These are phyloP conservation scores for Synergus umbraculus DNA, from an alignment of 2,888 invertebrate genomes.

Conservation along the genomic window DNA sequence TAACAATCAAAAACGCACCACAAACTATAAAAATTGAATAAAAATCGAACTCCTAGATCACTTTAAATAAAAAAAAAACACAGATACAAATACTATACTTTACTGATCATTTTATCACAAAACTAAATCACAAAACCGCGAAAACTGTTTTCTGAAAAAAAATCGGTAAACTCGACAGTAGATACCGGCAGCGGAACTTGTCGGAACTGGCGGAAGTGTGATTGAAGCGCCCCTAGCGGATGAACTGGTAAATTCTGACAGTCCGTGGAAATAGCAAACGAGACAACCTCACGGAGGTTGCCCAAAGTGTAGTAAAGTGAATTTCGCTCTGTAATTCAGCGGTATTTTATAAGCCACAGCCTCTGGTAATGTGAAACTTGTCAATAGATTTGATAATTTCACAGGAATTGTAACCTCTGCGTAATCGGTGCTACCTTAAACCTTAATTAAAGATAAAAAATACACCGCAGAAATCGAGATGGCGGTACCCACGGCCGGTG, in stretches of 20 bases:
- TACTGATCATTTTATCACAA: background rate
- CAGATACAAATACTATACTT: background rate
- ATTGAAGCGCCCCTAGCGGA: background rate
- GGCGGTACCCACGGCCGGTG: conserved; percentile 95
- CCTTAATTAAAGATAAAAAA: conserved; percentile 58
- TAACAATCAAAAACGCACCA: background rate
- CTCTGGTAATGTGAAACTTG: conserved; percentile 58
- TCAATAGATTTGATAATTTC: conserved; percentile 50
- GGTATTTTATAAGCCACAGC: conserved; percentile 51
- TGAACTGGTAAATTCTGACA: conserved; percentile 37
- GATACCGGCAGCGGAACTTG: background rate
- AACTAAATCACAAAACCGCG: background rate
- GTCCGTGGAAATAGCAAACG: conserved; percentile 63
- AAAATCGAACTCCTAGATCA: no score
- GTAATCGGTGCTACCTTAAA: conserved; percentile 51
- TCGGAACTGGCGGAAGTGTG: background rate
- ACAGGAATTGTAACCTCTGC: conserved; percentile 43
- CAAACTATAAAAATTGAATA: background rate
- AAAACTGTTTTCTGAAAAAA: background rate
- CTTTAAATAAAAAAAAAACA: no score
- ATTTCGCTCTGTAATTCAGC: conserved; percentile 63
- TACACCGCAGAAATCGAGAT: conserved; percentile 77
- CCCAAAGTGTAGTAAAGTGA: conserved; percentile 65
- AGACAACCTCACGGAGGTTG: conserved; percentile 71
- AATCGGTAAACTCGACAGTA: background rate